These are phyloP conservation scores for Lacerta bilineata DNA, from an alignment of 2,797 vertebrate species.

Conservation along the genomic window DNA sequence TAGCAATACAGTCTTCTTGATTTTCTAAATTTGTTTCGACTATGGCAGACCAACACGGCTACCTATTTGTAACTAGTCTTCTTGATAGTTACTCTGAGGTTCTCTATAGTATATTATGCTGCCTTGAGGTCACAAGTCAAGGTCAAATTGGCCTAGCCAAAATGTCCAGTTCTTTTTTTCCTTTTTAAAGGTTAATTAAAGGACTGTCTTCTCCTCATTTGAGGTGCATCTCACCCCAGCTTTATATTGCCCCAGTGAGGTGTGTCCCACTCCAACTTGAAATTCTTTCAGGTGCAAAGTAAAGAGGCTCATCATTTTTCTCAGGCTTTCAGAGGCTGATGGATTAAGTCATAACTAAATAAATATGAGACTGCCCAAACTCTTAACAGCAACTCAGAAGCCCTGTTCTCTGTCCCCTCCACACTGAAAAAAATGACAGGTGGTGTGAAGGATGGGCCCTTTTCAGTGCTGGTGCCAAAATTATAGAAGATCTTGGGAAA, in stretches of 20 bases:
- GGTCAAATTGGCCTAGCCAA: neutral
- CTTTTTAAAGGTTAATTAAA: neutral
- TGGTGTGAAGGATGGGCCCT: neutral
- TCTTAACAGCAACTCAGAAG: too few relatives aligned
- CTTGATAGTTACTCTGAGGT: neutral
- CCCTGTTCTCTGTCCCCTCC: neutral
- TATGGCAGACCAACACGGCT: too few relatives aligned
- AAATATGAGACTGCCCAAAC: neutral
- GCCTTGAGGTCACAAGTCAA: neutral
- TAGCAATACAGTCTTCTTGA: neutral
- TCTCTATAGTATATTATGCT: neutral
- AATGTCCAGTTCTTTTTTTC: neutral
- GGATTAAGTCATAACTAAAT: too few relatives aligned
- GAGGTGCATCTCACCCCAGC: too few relatives aligned
- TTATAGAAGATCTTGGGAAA: neutral
- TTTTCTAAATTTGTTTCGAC: too few relatives aligned
- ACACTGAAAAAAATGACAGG: neutral
- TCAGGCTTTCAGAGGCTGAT: too few relatives aligned
- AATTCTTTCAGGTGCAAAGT: too few relatives aligned
- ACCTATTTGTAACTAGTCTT: too few relatives aligned
- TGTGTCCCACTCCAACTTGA: too few relatives aligned
- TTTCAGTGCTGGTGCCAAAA: neutral
- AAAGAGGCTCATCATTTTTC: too few relatives aligned
- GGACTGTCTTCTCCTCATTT: neutral
- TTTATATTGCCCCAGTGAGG: too few relatives aligned